phyloP scores from a whole-genome alignment of 2,113 vertebrate genomes.

The Chaetodon trifascialis region DNA sequence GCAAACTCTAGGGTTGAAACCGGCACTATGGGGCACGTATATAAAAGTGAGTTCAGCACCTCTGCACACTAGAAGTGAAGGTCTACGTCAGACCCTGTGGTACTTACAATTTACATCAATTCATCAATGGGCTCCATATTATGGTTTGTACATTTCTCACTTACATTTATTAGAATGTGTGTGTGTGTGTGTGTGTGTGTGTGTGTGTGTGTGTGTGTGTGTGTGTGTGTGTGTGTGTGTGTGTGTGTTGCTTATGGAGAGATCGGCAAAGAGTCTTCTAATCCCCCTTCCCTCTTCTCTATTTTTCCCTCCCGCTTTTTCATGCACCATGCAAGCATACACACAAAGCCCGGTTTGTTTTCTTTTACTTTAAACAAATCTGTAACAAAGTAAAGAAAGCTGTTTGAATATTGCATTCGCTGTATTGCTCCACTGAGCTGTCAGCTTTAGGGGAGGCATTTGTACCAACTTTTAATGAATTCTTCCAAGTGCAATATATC shows the following conservation, averaged over 20 bases:
- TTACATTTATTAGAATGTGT: not conserved
- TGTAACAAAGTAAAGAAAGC: conserved; percentile 51
- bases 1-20: not conserved
- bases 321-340: conserved; percentile 26
- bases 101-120: not conserved
- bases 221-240: not conserved
- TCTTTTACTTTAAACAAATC: conserved; percentile 52
- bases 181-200: not conserved
- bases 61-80: not conserved
- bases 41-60: conserved; percentile 16
- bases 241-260: not conserved
- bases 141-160: not conserved
- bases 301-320: not conserved
- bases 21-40: not conserved
- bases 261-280: not conserved
- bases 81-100: conserved; percentile 8
- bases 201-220: not conserved
- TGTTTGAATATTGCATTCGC: conserved; percentile 49
- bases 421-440: conserved; percentile 52
- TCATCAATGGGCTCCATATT: not conserved
- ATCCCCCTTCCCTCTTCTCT: no score
- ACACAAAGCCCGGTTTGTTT: conserved; percentile 51
- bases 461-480: conserved; percentile 56
- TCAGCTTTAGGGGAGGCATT: conserved; percentile 53
- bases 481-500: conserved; percentile 43